Evolutionary conservation across 2,113 vertebrate species (phyloP), one percentile per base, ranked within the genome.

Genomic region (Hystrix brachyura): DNA sequence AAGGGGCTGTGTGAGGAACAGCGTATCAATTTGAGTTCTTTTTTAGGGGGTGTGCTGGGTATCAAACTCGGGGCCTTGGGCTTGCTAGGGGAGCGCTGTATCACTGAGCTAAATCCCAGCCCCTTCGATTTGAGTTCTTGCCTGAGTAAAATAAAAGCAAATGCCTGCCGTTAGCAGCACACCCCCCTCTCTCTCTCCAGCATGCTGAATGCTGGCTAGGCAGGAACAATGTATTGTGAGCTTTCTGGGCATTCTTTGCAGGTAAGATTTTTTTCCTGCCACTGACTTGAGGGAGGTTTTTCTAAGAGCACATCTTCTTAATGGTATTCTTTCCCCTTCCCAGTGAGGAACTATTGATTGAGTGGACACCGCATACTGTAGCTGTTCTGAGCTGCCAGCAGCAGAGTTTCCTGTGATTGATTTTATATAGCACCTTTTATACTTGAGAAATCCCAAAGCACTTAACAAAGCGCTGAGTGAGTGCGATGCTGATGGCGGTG

Each of bases 391-490:
- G 96, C 96, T 95, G 96, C 94, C 97, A 97, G 96, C 81, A 8
- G 72, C 91, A 53, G 95, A 34, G 95, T 79, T 94, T 88, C 94
- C 82, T 91, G 90, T 96, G 97, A 98, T 98, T 97, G 98, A 97
- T 98, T 97, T 96, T 96, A 95, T 96, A 96, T 43, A 91, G 96
- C 96, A 96, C 97, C 95, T 97, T 97, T 97, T 96, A 94, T 96
- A 96, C 97, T 88, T 79, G 92, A 95, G 96, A 97, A 97, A 94
- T 96, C 98, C 97, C 97, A 89, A 60, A 98, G 96, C 97, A 96
- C 97, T 97, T 94, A 95, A 38, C 96, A 92, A 92, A 97, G 96
- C 92, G 8, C 91, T 17, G 87, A 97, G 88, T 19, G 90, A 72
- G 92, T 74, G 3, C 81, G 95, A 91, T 59, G 96, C 85, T 67